Base-by-base conservation (phyloP, 1,140 invertebrate species). In the Drosophila repleta region DNA sequence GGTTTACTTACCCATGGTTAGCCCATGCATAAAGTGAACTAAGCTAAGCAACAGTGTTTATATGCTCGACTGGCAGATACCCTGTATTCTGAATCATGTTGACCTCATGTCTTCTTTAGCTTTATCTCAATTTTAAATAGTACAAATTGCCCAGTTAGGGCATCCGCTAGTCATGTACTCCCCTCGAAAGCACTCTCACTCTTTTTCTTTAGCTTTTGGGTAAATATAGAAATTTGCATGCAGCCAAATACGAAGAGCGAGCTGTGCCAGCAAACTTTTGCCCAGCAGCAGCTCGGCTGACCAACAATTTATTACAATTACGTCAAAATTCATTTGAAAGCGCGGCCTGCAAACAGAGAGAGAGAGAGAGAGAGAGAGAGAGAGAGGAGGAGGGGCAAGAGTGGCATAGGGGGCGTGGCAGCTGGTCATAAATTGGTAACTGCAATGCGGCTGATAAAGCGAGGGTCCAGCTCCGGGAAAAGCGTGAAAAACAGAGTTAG, bases 241-340 rank as follows among this genome's bases (percentile, higher is more conserved):
- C 24, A 46, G 57, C 39, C 29, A 53, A 61, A 29, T 21, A 10
- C 18, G 21, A 32, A 41, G 45, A 55, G 48, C 60, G 63, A 51
- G 55, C 55, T 66, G 69, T 66, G 69, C 39, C 63, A 67, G 48
- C 49, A 55, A 73, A 73, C 37, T 62, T 67, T 49, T 39, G 35
- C 41, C 55, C 55, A 46, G 74, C 32, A 35, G 10, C 32, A 35
- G 63, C 66, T 32, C 66, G 76, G 70, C 76, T 83, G 83, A 88
- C 83, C 79, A 67, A 76, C 76, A 88, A 88, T 88, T 88, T 88
- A 88, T 88, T 88, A 88, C 83, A 88, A 88, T 83, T 81, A 88
- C 83, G 83, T 88, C 83, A 88, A 82, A 88, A 88, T 77, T 76
- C 83, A 83, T 88, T 88, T 82, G 72, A 75, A 79, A 77, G 73